Base-by-base conservation (phyloP, 1,140 invertebrate species). In the Drosophila watanabei region DNA sequence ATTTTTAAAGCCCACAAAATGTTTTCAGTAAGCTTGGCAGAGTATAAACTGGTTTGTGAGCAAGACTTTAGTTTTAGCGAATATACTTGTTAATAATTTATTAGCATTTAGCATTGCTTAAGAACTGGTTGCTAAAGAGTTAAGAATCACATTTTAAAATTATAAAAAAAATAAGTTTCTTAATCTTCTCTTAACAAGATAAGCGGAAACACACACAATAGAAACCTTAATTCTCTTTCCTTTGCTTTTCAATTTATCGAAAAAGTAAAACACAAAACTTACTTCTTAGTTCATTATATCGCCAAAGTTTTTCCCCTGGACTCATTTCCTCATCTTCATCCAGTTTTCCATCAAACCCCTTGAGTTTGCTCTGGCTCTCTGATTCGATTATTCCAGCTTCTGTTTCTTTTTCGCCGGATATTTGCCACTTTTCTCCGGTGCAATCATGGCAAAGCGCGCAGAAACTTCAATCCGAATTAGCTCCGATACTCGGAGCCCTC, bases 1-100 rank as follows among this genome's bases (percentile, higher is more conserved):
- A 89, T 89, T 89, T 76, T 66, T 66, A 75, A 72, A 63, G 62
- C 28, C 56, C 10, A 43, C 48, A 66, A 73, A 80, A 71, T 73
- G 71, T 83, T 60, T 87, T 83, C 54, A 82, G 80, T 83, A 64
- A 54, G 28, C 14, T 0, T 2, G 39, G 18, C 14, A 20, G 39
- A 13, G 11, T 11, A n/a, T 0, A 41, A 64, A 59, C 61, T 16
- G 46, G 61, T 59, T 66, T 37, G 18, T 11, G 2, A 9, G 14
- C 8, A n/a, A 57, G 20, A n/a, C 39, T 37, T 37, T 37, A 20
- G 18, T 52, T 33, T 33, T 18, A 14, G 51, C 10, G 5, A 37
- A 33, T 4, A 51, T 16, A n/a, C 10, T 8, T 10, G 24, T 16
- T 37, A 5, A 14, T 20, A 37, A 39, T 3, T 37, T 7, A 20